A percentile compares a stretch with the other conserved stretches of the same genome.
These are phyloP conservation scores for Tolmerus cingulatus DNA, from an alignment of 2,888 invertebrate species.

Conservation along the genomic window DNA sequence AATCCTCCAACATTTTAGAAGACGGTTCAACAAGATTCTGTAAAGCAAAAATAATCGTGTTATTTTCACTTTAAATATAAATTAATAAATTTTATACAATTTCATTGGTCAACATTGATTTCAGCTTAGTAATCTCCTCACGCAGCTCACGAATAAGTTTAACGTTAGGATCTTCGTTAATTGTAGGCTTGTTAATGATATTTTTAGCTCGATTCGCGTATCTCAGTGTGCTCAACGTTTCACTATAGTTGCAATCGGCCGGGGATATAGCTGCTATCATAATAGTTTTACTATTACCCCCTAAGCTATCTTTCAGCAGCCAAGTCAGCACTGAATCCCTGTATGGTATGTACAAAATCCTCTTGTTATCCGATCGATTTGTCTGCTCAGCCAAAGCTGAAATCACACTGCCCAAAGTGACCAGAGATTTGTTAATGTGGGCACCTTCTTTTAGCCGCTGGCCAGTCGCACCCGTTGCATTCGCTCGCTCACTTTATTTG, in stretches of 20 bases:
- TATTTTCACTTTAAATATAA: not conserved
- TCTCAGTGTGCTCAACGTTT: constrained; percentile 83
- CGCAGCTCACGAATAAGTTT: constrained; percentile 84
- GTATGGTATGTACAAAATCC: constrained; percentile 81
- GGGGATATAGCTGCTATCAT: constrained; percentile 88
- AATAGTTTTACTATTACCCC: constrained; percentile 90
- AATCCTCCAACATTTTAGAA: constrained; percentile 77
- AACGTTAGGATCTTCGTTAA: constrained; percentile 90
- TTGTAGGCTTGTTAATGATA: constrained; percentile 89
- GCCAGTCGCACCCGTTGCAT: constrained; percentile 90
- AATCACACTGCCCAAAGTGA: constrained; percentile 87
- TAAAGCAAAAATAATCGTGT: constrained; percentile 31
- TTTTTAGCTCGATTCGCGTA: constrained; percentile 91
- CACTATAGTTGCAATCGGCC: constrained; percentile 86
- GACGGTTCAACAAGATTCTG: constrained; percentile 69
- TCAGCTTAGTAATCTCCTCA: constrained; percentile 84
- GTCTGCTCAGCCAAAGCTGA: constrained; percentile 79
- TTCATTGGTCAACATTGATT: constrained; percentile 76
- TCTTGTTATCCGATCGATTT: constrained; percentile 65
- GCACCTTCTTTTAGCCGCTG: constrained; percentile 89
- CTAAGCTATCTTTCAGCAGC: constrained; percentile 86
- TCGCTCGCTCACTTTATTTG: constrained; percentile 79
- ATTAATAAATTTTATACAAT: constrained; percentile 63
- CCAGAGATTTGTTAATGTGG: constrained; percentile 89
- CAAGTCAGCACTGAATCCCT: constrained; percentile 88